Base-by-base conservation (phyloP, 1,140 invertebrate species). In the Teleopsis dalmanni region DNA sequence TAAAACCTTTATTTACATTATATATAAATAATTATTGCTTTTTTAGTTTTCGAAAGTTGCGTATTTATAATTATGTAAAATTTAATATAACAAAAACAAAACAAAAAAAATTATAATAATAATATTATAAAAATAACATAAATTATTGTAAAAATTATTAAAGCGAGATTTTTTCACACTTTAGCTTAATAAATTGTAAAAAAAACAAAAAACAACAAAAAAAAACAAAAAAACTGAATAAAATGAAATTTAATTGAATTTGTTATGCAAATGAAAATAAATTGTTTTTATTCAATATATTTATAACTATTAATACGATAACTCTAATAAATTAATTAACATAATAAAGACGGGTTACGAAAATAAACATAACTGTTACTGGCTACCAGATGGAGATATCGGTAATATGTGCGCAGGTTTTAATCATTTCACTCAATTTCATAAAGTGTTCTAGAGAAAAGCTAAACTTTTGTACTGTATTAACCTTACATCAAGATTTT, bases 181-280 rank as follows among this genome's bases (percentile, higher is more conserved):
- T 68, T 68, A 68, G 65, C 65, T 68, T 68, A 68, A 68, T 68
- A 68, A 68, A 68, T 65, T 68, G 65, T 68, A 68, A 65, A 67
- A 61, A 65, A 62, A 53, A 50, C 43, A 60, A 60, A 64, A 50
- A 33, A 33, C 27, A 47, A 47, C 13, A 43, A 25, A 47, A 58
- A 52, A 57, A 65, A 62, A 65, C 56, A 64, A 62, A 57, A 59
- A 60, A 56, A 47, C 56, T 43, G 51, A 48, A 60, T 60, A 65
- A 53, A 64, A 67, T 67, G 60, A 67, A 60, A 67, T 67, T 67
- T 68, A 67, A 67, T 68, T 68, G 65, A 68, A 68, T 68, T 68
- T 68, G 65, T 67, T 67, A 68, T 68, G 65, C 65, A 68, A 68
- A 68, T 63, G 64, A 63, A 67, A 26, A 14, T n/a, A 22, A 35